Conservation (phyloP, 2,888 invertebrate genomes). For the Gnatocerus cornutus region DNA sequence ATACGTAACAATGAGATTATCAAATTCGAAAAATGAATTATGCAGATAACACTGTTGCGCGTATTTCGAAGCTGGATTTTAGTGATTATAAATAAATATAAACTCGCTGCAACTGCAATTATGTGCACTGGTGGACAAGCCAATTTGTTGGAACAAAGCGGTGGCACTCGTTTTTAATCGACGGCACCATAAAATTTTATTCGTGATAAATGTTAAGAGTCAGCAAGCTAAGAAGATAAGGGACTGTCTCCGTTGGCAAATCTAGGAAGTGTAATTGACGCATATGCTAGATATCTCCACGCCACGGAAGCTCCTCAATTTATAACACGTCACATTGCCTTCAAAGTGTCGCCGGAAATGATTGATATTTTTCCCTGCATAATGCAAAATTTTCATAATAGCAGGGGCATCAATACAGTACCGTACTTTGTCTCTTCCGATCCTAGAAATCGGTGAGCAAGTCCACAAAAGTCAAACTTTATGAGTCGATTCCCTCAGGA, state of each 20-base stretch:
- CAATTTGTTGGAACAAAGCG: too few relatives aligned
- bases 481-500: constrained; percentile 16
- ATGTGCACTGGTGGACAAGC: too few relatives aligned
- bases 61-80: too few relatives aligned
- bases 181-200: too few relatives aligned
- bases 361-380: constrained; percentile 11
- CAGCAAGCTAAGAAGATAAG: not conserved
- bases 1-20: too few relatives aligned
- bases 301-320: constrained; percentile 1
- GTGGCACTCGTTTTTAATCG: too few relatives aligned
- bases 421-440: too few relatives aligned
- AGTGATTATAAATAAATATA: too few relatives aligned
- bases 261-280: constrained; percentile 15
- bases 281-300: not conserved
- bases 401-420: not conserved
- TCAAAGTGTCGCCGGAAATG: constrained; percentile 7
- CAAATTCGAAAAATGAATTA: too few relatives aligned
- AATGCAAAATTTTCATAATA: not conserved
- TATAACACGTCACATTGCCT: constrained; percentile 8
- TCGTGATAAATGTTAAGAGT: too few relatives aligned
- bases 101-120: too few relatives aligned
- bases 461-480: constrained; percentile 1
- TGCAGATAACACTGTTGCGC: too few relatives aligned
- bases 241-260: not conserved
- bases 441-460: not conserved